Percentiles rank a stretch among this genome's conserved stretches.
phyloP scores from a whole-genome alignment of 2,888 invertebrate species.

The Drosophila paranaensis region DNA sequence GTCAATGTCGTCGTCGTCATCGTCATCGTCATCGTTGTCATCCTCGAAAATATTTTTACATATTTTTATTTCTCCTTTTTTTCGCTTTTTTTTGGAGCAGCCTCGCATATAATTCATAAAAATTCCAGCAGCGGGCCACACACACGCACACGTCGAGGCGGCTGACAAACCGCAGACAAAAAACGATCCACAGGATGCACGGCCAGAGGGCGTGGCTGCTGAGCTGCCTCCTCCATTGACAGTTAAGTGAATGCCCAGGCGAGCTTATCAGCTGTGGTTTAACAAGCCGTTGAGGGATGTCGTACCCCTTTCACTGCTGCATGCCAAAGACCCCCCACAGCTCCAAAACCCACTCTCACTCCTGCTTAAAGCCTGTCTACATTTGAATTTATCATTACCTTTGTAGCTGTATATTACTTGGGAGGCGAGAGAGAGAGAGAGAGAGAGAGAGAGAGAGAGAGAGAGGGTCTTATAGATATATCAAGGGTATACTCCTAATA shows the following conservation, averaged over 20 bases:
- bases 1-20: slow-evolving; percentile 63
- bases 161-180: slow-evolving; percentile 72
- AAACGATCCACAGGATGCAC: slow-evolving; percentile 62
- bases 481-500: not conserved
- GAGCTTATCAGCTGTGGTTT: slow-evolving; percentile 44
- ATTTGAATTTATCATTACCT: slow-evolving; percentile 16
- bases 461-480: not conserved
- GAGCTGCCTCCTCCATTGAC: slow-evolving; percentile 57
- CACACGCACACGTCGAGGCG: slow-evolving; percentile 48
- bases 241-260: slow-evolving; percentile 52
- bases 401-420: not conserved
- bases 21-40: slow-evolving; percentile 27
- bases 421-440: not conserved
- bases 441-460: not conserved
- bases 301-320: not conserved
- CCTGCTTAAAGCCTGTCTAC: not conserved
- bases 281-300: slow-evolving; percentile 47
- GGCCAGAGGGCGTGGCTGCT: slow-evolving; percentile 21
- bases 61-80: slow-evolving; percentile 30
- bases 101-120: slow-evolving; percentile 71
- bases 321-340: not conserved
- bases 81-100: slow-evolving; percentile 8
- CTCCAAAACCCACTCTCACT: not conserved
- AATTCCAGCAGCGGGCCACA: slow-evolving; percentile 56
- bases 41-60: slow-evolving; percentile 62